phyloP scores from a whole-genome alignment of 2,888 invertebrate genomes.

The Gastrophysa polygoni region DNA sequence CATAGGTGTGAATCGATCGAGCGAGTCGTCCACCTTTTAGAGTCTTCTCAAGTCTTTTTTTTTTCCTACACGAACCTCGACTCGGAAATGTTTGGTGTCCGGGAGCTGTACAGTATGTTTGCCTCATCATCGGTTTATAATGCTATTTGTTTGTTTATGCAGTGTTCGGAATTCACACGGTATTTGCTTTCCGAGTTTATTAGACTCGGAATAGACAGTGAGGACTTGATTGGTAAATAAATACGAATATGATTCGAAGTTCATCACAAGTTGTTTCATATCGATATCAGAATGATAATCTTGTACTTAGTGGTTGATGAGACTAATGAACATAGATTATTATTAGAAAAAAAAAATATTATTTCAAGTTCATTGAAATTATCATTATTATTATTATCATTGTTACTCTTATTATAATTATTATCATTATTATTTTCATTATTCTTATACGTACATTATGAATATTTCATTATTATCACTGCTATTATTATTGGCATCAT shows the following conservation, averaged over 20 bases:
- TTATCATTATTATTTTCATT: too few relatives aligned
- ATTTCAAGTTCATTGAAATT: too few relatives aligned
- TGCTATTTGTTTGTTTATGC: constrained; percentile 14
- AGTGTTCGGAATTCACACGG: constrained; percentile 2
- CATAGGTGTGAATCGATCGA: constrained; percentile 20
- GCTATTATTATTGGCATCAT: too few relatives aligned
- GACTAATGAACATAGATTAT: too few relatives aligned
- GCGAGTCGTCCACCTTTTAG: constrained; percentile 18
- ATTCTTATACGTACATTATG: too few relatives aligned
- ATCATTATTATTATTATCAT: too few relatives aligned
- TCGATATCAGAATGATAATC: too few relatives aligned
- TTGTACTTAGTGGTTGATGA: too few relatives aligned
- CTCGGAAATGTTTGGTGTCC: not conserved
- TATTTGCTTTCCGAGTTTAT: constrained; percentile 3
- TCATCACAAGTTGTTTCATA: too few relatives aligned
- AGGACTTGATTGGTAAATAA: not conserved
- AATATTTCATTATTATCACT: too few relatives aligned
- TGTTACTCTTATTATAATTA: too few relatives aligned
- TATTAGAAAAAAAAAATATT: too few relatives aligned
- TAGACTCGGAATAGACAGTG: not conserved
- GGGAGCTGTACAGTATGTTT: constrained; percentile 12
- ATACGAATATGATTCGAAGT: not conserved
- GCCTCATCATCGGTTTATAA: constrained; percentile 12
- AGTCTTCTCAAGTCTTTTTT: not conserved
- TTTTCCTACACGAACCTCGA: constrained; percentile 4